Evolutionary conservation across 2,797 vertebrate genomes (phyloP).

Genomic region (Fundulus diaphanus): DNA sequence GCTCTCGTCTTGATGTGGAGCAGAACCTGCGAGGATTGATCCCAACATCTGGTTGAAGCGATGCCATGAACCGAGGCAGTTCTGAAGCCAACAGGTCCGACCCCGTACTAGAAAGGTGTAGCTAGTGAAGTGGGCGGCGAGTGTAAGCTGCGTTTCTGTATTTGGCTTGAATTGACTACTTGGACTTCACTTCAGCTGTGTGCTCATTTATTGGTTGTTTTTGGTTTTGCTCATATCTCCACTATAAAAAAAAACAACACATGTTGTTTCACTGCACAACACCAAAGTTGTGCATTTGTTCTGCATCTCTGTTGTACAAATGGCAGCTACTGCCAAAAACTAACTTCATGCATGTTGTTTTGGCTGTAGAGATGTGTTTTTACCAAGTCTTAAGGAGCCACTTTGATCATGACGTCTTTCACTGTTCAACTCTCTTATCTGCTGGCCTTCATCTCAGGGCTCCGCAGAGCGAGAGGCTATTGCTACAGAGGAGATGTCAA

Average conservation of each 20-base stretch:
- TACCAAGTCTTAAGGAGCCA: neutral
- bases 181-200: neutral
- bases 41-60: too few relatives aligned
- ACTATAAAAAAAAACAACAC: neutral
- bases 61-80: too few relatives aligned
- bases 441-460: slow-evolving; percentile 79
- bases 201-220: slow-evolving; percentile 4
- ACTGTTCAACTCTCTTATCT: neutral
- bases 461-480: slow-evolving; percentile 94
- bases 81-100: too few relatives aligned
- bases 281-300: neutral
- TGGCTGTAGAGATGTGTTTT: neutral
- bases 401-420: neutral
- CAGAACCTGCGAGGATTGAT: too few relatives aligned
- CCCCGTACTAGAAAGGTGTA: too few relatives aligned
- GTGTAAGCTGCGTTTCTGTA: neutral
- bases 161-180: neutral
- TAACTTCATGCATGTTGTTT: neutral
- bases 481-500: slow-evolving; percentile 98
- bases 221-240: neutral
- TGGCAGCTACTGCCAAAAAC: neutral
- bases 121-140: neutral
- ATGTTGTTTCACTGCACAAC: slow-evolving; percentile 1
- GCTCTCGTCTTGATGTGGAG: too few relatives aligned
- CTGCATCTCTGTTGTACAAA: neutral